Evolutionary conservation across 37 sponge, comb jelly and placozoan species (phyloP).

Genomic region (Aplysina aerophoba): DNA sequence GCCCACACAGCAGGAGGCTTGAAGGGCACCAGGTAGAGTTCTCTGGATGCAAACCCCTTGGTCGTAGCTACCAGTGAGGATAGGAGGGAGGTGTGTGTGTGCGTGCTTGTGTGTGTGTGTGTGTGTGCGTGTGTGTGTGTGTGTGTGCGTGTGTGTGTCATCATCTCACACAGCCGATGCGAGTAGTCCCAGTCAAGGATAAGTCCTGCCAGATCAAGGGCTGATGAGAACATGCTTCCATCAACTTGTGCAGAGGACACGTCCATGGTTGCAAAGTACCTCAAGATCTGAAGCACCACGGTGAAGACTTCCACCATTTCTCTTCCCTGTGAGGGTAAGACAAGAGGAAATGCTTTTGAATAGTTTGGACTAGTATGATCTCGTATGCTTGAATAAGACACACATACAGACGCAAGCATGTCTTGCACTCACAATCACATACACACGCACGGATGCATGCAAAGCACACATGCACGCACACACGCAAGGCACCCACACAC

Average conservation of each 20-base stretch:
- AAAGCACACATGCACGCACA: too few relatives aligned
- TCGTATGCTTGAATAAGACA: too few relatives aligned
- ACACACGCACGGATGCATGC: too few relatives aligned
- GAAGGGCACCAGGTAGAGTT: conserved; percentile 11
- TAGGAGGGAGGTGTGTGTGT: background rate
- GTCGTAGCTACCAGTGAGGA: background rate
- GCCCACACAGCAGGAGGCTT: conserved; percentile 52
- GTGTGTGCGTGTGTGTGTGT: too few relatives aligned
- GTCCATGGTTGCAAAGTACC: background rate
- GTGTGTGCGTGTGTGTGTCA: too few relatives aligned
- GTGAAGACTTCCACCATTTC: conserved; percentile 7
- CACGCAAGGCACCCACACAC: too few relatives aligned
- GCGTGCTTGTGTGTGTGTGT: too few relatives aligned
- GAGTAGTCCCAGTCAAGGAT: conserved; percentile 77
- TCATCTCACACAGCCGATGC: background rate
- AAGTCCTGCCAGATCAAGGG: conserved; percentile 48
- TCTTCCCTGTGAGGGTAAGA: background rate
- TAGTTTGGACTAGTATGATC: too few relatives aligned
- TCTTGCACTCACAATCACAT: too few relatives aligned
- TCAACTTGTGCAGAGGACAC: background rate
- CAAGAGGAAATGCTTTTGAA: too few relatives aligned
- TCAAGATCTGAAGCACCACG: background rate
- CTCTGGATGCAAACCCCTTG: conserved; percentile 9
- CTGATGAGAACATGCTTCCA: conserved; percentile 36
- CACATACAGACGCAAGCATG: too few relatives aligned